Percentiles rank a stretch among this genome's conserved stretches.
Conservation (phyloP, 2,797 vertebrate genomes). For the Macropus fuliginosus region DNA sequence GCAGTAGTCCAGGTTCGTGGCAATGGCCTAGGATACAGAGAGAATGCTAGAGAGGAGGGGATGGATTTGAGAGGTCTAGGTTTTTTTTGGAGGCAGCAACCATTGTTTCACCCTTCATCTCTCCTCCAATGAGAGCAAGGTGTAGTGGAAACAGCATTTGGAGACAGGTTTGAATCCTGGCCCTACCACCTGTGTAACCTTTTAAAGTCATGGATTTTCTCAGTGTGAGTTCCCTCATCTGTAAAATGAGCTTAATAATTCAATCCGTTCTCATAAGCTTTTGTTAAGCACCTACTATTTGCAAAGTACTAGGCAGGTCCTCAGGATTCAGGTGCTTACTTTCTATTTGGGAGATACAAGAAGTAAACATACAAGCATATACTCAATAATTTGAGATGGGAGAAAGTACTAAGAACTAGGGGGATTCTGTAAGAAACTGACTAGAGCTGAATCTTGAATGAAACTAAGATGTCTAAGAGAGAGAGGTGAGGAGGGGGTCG, state of each 20-base stretch:
- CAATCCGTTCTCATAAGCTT: background rate
- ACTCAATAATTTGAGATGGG: background rate
- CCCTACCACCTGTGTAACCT: background rate
- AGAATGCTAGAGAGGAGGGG: background rate
- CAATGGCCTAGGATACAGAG: background rate
- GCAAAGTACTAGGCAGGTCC: background rate
- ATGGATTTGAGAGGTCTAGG: background rate
- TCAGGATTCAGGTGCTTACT: background rate
- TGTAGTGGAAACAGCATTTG: background rate
- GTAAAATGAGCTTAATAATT: background rate
- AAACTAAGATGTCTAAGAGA: background rate
- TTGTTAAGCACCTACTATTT: background rate
- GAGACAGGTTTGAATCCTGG: background rate
- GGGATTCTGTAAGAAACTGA: background rate
- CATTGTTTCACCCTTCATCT: background rate
- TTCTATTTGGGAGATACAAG: background rate
- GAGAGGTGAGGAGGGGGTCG: background rate
- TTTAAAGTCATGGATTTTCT: background rate
- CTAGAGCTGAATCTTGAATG: background rate
- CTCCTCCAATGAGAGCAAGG: background rate
- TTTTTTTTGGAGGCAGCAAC: background rate
- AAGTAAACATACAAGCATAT: background rate
- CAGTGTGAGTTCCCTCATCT: background rate
- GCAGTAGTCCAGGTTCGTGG: background rate
- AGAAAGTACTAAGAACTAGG: background rate